Base-by-base conservation (phyloP, 2,888 invertebrate species). In the Apamea crenata region DNA sequence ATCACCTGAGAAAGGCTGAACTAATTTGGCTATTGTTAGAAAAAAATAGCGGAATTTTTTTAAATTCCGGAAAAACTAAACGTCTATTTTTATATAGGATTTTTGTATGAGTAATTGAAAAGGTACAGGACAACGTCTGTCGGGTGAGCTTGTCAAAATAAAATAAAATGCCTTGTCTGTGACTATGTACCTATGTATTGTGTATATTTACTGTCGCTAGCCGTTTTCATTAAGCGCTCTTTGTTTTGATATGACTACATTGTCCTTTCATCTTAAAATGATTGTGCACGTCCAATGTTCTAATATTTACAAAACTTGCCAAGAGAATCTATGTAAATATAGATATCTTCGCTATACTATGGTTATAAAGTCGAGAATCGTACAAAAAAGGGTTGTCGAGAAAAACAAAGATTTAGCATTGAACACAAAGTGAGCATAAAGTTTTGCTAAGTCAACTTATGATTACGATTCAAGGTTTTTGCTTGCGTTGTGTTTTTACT, bases 241-340 rank as follows among this genome's bases (percentile, higher is more conserved):
- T 89, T 89, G 89, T 88, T 88, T 78, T 89, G 77, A 77, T 65
- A 85, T 69, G 53, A 67, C 81, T 85, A 85, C 89, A 87, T 86
- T 87, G 87, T 87, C 78, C 74, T 80, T 70, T 82, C 68, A 78
- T 86, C 77, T 78, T 75, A 79, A 81, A 83, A 87, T 78, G 87
- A 81, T 86, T 83, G 78, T 86, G 59, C 87, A 88, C 88, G 87
- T 80, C 59, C 59, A 47, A 74, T 70, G 72, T 72, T 77, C 68
- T 25, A 3, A 76, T 87, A 87, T 87, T 87, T 88, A 87, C 83
- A 80, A 87, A 86, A 87, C 88, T 87, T 66, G 67, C 36, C 71
- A 71, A 61, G 81, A 77, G 76, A 68, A 69, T 86, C 74, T 81
- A 81, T 79, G 83, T 83, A 86, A 88, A 87, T 88, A 87, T 53